Evolutionary conservation across 2,797 vertebrate genomes (phyloP).

Genomic region (Anabacerthia variegaticeps): DNA sequence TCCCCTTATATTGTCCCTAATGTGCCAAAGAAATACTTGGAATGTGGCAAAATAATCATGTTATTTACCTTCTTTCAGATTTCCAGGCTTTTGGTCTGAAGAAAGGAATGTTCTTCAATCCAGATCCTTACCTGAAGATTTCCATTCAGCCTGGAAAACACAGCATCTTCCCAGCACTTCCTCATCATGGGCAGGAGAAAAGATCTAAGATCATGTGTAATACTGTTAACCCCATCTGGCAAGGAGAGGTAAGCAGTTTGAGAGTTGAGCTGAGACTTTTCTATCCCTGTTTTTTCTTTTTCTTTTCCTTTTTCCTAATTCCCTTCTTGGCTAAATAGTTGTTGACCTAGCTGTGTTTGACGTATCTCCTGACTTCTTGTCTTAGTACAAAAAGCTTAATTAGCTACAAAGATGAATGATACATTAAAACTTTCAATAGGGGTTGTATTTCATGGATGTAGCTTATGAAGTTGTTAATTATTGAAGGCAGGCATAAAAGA

Average conservation of each 20-base stretch:
- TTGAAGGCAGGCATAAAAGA: background rate
- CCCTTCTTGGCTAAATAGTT: background rate
- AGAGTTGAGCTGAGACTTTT: background rate
- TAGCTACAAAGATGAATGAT: background rate
- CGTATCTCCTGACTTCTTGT: background rate
- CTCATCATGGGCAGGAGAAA: conserved; percentile 97
- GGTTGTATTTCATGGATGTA: background rate
- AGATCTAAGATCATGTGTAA: conserved; percentile 91
- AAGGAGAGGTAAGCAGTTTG: conserved; percentile 80
- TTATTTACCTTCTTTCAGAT: conserved; percentile 76
- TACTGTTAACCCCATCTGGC: conserved; percentile 91
- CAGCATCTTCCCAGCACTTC: conserved; percentile 93
- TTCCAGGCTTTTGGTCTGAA: conserved; percentile 94
- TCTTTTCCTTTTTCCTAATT: background rate
- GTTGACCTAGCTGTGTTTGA: background rate
- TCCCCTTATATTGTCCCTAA: background rate
- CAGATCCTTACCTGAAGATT: conserved; percentile 96
- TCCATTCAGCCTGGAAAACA: conserved; percentile 97
- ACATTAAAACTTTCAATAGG: background rate
- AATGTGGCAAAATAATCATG: background rate
- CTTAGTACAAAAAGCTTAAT: background rate
- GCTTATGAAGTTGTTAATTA: conserved; percentile 25
- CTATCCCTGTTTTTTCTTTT: background rate
- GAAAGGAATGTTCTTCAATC: conserved; percentile 99
- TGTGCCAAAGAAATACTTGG: background rate